These are phyloP conservation scores for Eciton burchellii DNA, from an alignment of 1,140 invertebrate genomes.

Conservation along the genomic window DNA sequence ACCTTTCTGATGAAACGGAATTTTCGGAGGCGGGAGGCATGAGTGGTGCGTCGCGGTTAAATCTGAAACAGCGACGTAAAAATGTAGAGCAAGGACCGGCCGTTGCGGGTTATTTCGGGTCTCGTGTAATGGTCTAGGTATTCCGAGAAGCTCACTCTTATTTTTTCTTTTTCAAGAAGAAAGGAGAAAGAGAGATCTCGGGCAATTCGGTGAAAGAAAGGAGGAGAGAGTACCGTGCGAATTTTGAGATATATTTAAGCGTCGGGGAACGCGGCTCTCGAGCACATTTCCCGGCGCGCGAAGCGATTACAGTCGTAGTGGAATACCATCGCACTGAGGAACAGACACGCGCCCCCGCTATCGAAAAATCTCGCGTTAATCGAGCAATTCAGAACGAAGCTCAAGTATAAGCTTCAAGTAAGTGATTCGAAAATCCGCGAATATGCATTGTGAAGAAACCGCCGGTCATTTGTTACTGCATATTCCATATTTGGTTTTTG, in stretches of 20 bases:
- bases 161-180: slow-evolving; percentile 71
- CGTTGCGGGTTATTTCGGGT: slow-evolving; percentile 66
- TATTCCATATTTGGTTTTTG: too few species aligned
- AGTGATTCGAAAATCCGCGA: too few species aligned
- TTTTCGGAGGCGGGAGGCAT: not conserved
- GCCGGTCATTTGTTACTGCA: too few species aligned
- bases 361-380: not conserved
- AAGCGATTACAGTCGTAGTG: slow-evolving; percentile 27
- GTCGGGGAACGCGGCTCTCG: slow-evolving; percentile 26
- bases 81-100: slow-evolving; percentile 71
- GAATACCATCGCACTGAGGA: not conserved
- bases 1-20: not conserved
- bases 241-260: slow-evolving; percentile 71
- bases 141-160: slow-evolving; percentile 65
- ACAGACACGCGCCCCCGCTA: not conserved
- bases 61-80: slow-evolving; percentile 59
- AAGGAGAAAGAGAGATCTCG: slow-evolving; percentile 35
- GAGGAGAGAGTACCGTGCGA: slow-evolving; percentile 4
- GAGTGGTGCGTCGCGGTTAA: slow-evolving; percentile 22
- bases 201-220: not conserved
- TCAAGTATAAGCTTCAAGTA: too few species aligned
- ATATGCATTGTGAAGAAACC: too few species aligned
- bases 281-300: not conserved
- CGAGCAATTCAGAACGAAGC: not conserved
- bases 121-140: slow-evolving; percentile 70